phyloP scores from a whole-genome alignment of 2,888 invertebrate genomes.

The Agrotis exclamationis region DNA sequence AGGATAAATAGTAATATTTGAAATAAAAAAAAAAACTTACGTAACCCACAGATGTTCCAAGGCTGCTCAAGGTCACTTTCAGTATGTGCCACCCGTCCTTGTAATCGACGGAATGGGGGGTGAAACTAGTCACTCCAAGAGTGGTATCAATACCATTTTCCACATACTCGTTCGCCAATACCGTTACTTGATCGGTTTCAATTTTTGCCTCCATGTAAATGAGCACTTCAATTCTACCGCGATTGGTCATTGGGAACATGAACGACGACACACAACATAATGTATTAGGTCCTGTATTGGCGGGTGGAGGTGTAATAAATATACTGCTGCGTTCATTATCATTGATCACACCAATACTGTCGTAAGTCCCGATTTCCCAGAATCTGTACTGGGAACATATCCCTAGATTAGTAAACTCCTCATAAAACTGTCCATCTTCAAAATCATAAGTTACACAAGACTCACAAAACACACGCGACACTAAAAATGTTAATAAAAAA shows the following conservation, averaged over 20 bases:
- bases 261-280: constrained; percentile 68
- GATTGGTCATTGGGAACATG: constrained; percentile 66
- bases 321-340: constrained; percentile 64
- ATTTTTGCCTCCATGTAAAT: constrained; percentile 68
- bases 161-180: constrained; percentile 69
- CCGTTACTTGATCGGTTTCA: constrained; percentile 66
- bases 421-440: constrained; percentile 67
- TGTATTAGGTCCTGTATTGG: neutral
- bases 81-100: constrained; percentile 41
- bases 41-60: constrained; percentile 41
- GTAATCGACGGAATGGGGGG: constrained; percentile 21
- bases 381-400: constrained; percentile 55
- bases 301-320: constrained; percentile 66
- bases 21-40: constrained; percentile 35
- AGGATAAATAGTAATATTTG: neutral
- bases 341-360: constrained; percentile 54
- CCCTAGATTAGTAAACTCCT: constrained; percentile 65
- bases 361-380: constrained; percentile 71
- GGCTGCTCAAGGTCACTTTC: constrained; percentile 25
- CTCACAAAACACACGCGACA: constrained; percentile 66
- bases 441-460: constrained; percentile 75
- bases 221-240: constrained; percentile 74
- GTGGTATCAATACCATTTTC: constrained; percentile 26
- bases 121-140: constrained; percentile 35
- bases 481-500: constrained; percentile 53